Base-by-base conservation (phyloP, 2,113 vertebrate genomes). In the Psittacara wagleri region DNA sequence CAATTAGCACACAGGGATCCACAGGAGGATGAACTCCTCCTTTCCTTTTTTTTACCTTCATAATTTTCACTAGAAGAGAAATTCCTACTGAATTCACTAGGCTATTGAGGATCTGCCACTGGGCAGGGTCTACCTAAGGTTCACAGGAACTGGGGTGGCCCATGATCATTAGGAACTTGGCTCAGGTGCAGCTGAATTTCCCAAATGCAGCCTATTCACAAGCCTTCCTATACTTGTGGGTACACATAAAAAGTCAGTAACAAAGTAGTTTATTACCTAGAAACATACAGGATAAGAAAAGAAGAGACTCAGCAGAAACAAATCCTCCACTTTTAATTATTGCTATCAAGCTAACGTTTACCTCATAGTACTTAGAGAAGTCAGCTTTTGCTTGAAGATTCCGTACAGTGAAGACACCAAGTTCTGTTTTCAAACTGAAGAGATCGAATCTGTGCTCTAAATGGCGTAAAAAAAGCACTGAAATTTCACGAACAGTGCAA, bases 401-500 rank as follows among this genome's bases (percentile, higher is more conserved):
- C 90, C 46, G 23, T 64, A 49, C 28, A 46, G 22, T 57, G 23
- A 82, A 79, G 80, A 90, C 77, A 87, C 18, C 4, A 6, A 82
- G 44, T 66, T 89, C 57, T 76, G 88, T 31, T 49, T 9, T 43
- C 41, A 90, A 86, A 87, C 90, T 10, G 9, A 89, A 92, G 29
- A 88, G 57, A 52, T 31, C 0, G 0, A 91, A 85, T 67, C 20
- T n/a, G 52, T 91, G n/a, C 52, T 88, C 67, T 61, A 79, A 81
- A 77, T 5, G 48, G 11, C 7, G 3, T 7, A 8, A 28, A 31
- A 46, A 81, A 86, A 29, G 11, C 78, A 86, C 0, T 86, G 48
- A 94, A 29, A 79, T 86, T 68, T 93, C 77, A 92, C 54, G 33
- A 84, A 78, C 43, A 74, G 90, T 20, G 83, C 85, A 84, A 77